Evolutionary conservation across 2,113 vertebrate genomes (phyloP), one percentile per base, ranked within the genome.

Genomic region (Stomatorhinus ivindoensis): DNA sequence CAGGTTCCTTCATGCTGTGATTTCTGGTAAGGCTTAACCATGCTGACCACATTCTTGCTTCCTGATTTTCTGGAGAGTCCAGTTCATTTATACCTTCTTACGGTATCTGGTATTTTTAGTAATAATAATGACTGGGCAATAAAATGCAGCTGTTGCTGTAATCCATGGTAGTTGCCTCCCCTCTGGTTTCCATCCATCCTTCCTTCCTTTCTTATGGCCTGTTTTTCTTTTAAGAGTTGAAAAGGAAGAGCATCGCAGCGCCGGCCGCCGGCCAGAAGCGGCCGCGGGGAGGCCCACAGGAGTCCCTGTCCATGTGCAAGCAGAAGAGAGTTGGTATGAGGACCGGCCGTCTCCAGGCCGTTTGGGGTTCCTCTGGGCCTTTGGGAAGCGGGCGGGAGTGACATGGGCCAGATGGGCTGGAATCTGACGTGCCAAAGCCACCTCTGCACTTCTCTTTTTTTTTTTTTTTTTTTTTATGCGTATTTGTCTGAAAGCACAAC

Each of bases 291-390:
- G 65, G 7, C 3, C 8, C n/a, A 8, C 44, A 35, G 6, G 82
- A 86, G 48, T 21, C 35, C 3, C 35, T 89, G 53, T 83, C 55
- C 1, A 7, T 21, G 17, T 46, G 82, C 9, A 89, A 86, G 89
- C 85, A 44, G 83, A 86, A 47, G 83, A 86, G 82, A 89, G 83
- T 86, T 9, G 89, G 89, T 89, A 86, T 3, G 82, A 61, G n/a
- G 17, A 4, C 3, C 5, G 6, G 27, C 15, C 39, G 42, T 87
- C 19, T 21, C 6, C 21, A 65, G 21, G 19, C 55, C 27, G 0
- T 13, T 87, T 42, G 42, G 21, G 17, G 31, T 4, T 39, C 69
- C 31, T 35, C 65, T 1, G 24, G 73, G 73, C 39, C 73, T 39
- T 42, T 1, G 44, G 17, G 19, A 83, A 9, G 15, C 8, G 3